A percentile compares a stretch with the other conserved stretches of the same genome.
Evolutionary conservation across 2,797 vertebrate species (phyloP).

Genomic region (Eospalax fontanierii): DNA sequence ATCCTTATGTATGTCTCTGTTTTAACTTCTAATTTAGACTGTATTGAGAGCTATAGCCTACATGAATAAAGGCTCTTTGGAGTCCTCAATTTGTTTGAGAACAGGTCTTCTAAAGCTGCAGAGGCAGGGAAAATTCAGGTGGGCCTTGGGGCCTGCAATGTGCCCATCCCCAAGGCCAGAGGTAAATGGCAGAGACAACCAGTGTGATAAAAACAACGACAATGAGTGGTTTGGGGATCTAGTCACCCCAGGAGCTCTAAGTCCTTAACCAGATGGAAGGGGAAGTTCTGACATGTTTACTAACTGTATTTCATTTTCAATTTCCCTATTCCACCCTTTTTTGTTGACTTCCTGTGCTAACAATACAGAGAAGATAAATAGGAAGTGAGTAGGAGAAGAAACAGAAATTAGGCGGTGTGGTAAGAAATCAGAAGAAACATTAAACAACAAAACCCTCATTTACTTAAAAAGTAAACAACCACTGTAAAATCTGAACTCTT

Average conservation of each 20-base stretch:
- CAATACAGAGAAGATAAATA: neutral
- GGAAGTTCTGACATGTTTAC: neutral
- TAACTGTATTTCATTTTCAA: constrained; percentile 75
- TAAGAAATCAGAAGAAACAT: constrained; percentile 37
- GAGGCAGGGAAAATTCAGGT: neutral
- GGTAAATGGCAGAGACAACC: neutral
- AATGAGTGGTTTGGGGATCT: neutral
- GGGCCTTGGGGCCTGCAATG: neutral
- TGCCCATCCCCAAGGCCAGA: neutral
- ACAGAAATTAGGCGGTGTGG: neutral
- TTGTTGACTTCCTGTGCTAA: neutral
- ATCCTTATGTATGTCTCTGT: neutral
- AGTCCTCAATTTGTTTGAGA: neutral
- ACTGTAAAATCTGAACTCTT: constrained; percentile 37
- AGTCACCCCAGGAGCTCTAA: neutral
- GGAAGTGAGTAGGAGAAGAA: constrained; percentile 31
- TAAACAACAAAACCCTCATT: neutral
- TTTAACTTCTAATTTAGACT: constrained; percentile 14
- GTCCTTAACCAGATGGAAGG: neutral
- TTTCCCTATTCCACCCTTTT: neutral
- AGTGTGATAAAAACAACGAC: constrained; percentile 14
- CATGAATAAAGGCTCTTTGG: neutral
- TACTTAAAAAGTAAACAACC: neutral
- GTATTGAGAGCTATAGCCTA: neutral
- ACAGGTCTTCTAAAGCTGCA: neutral